A percentile compares a stretch with the other conserved stretches of the same genome.
Evolutionary conservation across 2,113 vertebrate genomes (phyloP).

Genomic region (Mesitornis unicolor): DNA sequence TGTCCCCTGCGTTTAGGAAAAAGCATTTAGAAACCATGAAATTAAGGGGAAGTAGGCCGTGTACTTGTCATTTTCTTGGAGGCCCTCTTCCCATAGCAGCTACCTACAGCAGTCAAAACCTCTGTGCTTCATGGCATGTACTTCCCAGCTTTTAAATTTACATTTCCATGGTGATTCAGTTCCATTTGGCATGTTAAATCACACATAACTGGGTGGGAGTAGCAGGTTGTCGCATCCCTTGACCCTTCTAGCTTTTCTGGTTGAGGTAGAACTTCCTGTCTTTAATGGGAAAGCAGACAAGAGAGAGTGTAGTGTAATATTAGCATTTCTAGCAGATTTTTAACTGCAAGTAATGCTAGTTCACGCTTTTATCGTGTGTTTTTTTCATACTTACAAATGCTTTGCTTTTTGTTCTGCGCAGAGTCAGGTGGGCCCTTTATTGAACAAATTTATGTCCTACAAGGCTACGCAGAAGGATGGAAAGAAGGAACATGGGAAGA

Average conservation of each 20-base stretch:
- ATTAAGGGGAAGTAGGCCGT: background rate
- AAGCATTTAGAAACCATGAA: background rate
- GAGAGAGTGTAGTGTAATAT: background rate
- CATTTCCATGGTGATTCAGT: background rate
- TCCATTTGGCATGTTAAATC: background rate
- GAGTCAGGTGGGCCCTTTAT: slow-evolving; percentile 96
- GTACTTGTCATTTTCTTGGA: background rate
- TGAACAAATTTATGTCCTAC: slow-evolving; percentile 89
- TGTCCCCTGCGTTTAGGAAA: background rate
- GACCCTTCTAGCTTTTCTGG: background rate
- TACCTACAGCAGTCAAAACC: background rate
- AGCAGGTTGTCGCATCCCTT: background rate
- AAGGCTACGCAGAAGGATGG: slow-evolving; percentile 93
- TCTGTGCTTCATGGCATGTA: background rate
- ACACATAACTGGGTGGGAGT: background rate
- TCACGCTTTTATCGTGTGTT: fast-evolving
- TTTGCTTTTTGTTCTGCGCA: slow-evolving; percentile 42
- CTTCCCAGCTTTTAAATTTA: background rate
- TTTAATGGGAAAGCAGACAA: background rate
- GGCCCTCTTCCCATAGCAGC: background rate
- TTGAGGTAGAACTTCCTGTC: background rate
- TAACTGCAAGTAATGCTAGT: background rate
- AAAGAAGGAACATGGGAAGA: slow-evolving; percentile 95
- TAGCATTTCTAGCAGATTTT: background rate
- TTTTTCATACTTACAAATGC: background rate